Evolutionary conservation across 1,140 invertebrate species (phyloP).

Genomic region (Apis florea): DNA sequence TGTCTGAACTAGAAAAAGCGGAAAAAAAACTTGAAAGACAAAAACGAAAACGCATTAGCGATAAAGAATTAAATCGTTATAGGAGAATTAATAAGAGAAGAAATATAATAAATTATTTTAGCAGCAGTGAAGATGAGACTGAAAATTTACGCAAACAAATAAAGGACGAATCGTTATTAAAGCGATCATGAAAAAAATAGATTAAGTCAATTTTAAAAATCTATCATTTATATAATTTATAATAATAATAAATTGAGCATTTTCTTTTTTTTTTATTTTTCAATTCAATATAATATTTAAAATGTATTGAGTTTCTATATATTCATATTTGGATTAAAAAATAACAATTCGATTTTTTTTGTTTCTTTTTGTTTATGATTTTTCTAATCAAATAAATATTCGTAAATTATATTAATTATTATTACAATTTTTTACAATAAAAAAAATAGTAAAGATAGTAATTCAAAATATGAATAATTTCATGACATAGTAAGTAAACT

Average conservation of each 20-base stretch:
- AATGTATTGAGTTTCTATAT: background rate
- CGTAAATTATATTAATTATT: background rate
- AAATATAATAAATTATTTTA: slow-evolving; percentile 30
- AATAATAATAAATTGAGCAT: background rate
- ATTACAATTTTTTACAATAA: background rate
- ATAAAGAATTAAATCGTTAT: background rate
- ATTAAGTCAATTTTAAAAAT: background rate
- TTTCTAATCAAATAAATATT: background rate
- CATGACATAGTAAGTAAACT: background rate
- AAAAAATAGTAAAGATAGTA: too few species aligned
- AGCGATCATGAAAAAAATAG: background rate
- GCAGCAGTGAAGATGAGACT: slow-evolving; percentile 70
- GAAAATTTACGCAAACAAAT: slow-evolving; percentile 61
- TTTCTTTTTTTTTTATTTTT: background rate
- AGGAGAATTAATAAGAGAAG: slow-evolving; percentile 9
- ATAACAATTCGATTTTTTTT: background rate
- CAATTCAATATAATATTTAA: background rate
- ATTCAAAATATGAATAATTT: background rate
- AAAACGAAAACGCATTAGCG: slow-evolving; percentile 43
- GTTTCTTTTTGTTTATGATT: background rate
- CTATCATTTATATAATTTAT: too few species aligned
- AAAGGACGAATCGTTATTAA: slow-evolving; percentile 43
- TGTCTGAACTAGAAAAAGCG: slow-evolving; percentile 39
- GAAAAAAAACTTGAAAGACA: slow-evolving; percentile 44
- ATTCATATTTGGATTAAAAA: background rate